Base-by-base conservation (phyloP, 1,140 invertebrate species). In the Atta texana region DNA sequence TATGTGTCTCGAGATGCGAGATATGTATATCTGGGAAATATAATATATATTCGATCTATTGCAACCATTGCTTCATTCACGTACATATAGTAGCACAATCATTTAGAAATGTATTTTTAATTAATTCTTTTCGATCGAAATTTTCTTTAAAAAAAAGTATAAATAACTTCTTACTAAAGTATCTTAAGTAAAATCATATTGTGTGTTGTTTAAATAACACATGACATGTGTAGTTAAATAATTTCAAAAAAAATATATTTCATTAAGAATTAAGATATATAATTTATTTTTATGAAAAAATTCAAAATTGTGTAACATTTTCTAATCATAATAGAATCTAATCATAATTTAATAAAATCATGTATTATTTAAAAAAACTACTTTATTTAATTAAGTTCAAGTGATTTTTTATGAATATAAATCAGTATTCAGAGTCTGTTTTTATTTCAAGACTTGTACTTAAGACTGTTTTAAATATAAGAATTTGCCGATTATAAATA, bases 21-120 rank as follows among this genome's bases (percentile, higher is more conserved):
- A 31, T 81, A 57, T 59, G 71, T 71, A 57, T 59, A 81, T 71
- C 10, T 12, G 10, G 10, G 16, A 57, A 81, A 71, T 59, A 24
- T 24, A 24, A 24, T 24, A 24, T 24, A 71, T 14, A 53, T 34
- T 49, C 10, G 44, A 81, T 18, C 18, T 31, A 31, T 3, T 31
- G 28, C 28, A 31, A 31, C 28, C 14, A 39, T 34, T 44, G 16
- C 18, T 66, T n/a, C 6, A 28, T 44, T 57, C 21, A 39, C 71
- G 5, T 14, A 5, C 16, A 44, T 10, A 69, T 10, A 69, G 18
- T 12, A 5, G 49, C 21, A 44, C 34, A 64, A 10, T 10, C 1
- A 5, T 0, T 14, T 44, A n/a, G 34, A 66, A 31, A 18, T 66
- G 8, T 49, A 57, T 44, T 57, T 69, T 81, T 81, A 55, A 81